Evolutionary conservation across 2,888 invertebrate species (phyloP), one percentile per base, ranked within the genome.

Genomic region (Syrista parreyssii): DNA sequence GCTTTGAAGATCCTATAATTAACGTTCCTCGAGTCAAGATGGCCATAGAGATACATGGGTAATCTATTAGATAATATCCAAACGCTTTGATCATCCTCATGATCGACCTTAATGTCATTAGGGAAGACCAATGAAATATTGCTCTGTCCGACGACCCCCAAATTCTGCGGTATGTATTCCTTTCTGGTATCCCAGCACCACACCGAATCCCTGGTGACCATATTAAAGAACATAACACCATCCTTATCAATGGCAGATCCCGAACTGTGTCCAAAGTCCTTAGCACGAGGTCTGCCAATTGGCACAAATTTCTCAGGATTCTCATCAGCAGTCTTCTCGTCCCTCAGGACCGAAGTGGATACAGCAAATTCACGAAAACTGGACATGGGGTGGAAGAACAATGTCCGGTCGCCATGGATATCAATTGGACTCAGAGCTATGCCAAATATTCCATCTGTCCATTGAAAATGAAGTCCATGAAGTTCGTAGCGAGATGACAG

Each of bases 321-420:
- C 4, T 85, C 83, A 0, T 89, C 88, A 0, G 87, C 90, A 0
- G 85, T 85, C 0, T 92, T 92, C 82, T 95, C 94, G 81, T 96
- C 93, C 31, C 94, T 92, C 6, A 97, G 91, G 0, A 95, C 91
- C 0, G 94, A 93, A 0, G 96, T 94, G 40, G 94, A 93, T 0
- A 96, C 95, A 79, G 94, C 94, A 89, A 96, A 97, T 88, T 97
- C 96, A 84, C 95, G 93, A 85, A 94, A 95, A 88, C 96, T 96
- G 1, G 97, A 96, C 95, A 97, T 94, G 0, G 97, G 94, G 90
- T 97, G 96, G 88, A 96, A 97, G 87, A 94, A 97, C 34, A 97
- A 88, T 4, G 94, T 92, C 75, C 95, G 93, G 75, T 96, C 95
- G 32, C 90, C 88, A 76, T 92, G 87, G 3, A 92, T 89, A 83